These are phyloP conservation scores for Calypte anna DNA, from an alignment of 2,113 vertebrate genomes.

Conservation along the genomic window DNA sequence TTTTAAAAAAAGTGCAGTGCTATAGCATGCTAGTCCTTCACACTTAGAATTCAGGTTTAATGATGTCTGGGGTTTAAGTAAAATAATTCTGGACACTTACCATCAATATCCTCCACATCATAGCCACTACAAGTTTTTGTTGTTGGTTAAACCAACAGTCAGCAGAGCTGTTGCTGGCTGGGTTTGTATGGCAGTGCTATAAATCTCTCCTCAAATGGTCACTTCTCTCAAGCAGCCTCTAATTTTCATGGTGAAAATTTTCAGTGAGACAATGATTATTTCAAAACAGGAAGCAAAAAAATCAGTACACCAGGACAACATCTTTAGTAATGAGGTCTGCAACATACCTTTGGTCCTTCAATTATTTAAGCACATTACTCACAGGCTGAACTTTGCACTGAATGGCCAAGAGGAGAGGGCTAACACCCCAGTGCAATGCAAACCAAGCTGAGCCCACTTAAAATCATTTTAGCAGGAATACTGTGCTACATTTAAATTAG, in stretches of 20 bases:
- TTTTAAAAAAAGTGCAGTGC: background rate
- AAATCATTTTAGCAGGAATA: background rate
- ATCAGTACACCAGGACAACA: background rate
- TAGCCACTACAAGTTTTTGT: background rate
- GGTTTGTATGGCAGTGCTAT: background rate
- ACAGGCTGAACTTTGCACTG: background rate
- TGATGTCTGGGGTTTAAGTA: background rate
- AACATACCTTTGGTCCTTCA: background rate
- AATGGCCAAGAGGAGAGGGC: background rate
- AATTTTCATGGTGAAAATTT: background rate
- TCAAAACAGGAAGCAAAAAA: background rate
- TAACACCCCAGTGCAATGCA: background rate
- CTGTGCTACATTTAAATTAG: background rate
- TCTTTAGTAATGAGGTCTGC: slow-evolving; percentile 15
- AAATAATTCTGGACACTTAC: background rate
- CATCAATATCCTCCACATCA: background rate
- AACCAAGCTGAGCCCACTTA: background rate
- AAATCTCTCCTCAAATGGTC: background rate
- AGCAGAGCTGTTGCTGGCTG: background rate
- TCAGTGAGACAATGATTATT: background rate
- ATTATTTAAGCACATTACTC: background rate
- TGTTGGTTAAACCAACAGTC: background rate
- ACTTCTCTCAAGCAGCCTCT: background rate
- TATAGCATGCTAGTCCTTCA: background rate
- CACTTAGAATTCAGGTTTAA: background rate